Evolutionary conservation across 2,888 invertebrate genomes (phyloP).

Genomic region (Abrostola tripartita): DNA sequence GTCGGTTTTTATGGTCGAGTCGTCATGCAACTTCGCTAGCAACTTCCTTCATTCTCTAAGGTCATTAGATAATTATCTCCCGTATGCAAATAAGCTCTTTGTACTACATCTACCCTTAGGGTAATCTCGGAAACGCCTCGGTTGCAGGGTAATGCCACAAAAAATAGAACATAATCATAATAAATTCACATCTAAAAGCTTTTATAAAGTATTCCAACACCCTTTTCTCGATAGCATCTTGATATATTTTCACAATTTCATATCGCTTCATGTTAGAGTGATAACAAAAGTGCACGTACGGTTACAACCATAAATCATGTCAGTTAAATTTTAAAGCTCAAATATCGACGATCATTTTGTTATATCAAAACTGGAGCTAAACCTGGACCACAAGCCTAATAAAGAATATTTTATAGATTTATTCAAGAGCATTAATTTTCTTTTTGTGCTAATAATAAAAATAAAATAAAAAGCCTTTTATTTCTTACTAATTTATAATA

Average conservation of each 20-base stretch:
- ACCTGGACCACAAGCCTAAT: constrained; percentile 8
- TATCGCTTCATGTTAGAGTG: constrained; percentile 25
- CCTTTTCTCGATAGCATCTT: constrained; percentile 9
- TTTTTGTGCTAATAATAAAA: no score
- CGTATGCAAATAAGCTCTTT: constrained; percentile 28
- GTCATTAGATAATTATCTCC: constrained; percentile 33
- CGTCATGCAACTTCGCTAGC: constrained; percentile 36
- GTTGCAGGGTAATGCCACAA: constrained; percentile 5
- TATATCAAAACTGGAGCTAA: constrained; percentile 12
- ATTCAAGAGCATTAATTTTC: not conserved
- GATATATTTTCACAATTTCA: constrained; percentile 28
- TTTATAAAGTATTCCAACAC: constrained; percentile 22
- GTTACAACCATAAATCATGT: constrained; percentile 24
- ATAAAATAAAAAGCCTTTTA: no score
- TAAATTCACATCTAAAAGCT: constrained; percentile 1
- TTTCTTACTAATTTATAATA: no score
- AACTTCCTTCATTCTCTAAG: constrained; percentile 28
- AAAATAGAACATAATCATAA: not conserved
- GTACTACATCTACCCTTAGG: constrained; percentile 6
- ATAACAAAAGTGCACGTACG: constrained; percentile 35
- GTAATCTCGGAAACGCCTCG: constrained; percentile 1
- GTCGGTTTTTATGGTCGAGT: constrained; percentile 39
- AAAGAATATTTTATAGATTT: not conserved
- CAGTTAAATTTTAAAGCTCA: constrained; percentile 23
- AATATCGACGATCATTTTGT: constrained; percentile 11